phyloP scores from a whole-genome alignment of 1,140 invertebrate species.

The Periplaneta americana region DNA sequence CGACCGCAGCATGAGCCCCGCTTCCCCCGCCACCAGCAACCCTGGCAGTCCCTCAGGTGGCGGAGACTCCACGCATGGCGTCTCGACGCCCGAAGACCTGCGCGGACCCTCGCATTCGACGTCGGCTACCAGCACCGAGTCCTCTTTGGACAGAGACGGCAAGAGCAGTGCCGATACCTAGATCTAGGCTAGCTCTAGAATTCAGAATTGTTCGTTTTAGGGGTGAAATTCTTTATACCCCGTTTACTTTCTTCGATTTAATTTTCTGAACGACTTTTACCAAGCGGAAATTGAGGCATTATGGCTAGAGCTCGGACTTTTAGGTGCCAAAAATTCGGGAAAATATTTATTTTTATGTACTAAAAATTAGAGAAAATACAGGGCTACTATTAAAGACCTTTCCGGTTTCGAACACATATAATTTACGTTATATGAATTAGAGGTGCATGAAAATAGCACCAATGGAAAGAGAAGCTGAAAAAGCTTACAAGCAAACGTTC shows the following conservation, averaged over 20 bases:
- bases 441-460: no score
- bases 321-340: no score
- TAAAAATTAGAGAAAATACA: no score
- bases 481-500: no score
- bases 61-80: neutral
- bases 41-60: neutral
- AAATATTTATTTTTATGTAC: no score
- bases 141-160: neutral
- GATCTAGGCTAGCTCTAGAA: neutral
- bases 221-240: neutral
- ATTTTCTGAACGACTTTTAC: neutral
- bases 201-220: neutral
- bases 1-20: neutral
- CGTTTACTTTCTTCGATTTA: neutral
- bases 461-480: no score
- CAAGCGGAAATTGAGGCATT: no score
- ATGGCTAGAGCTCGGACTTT: no score
- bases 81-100: neutral
- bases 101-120: neutral
- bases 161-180: neutral
- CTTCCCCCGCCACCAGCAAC: neutral
- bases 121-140: neutral
- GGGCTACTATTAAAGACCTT: no score
- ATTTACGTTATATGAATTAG: no score
- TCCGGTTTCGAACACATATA: no score